Evolutionary conservation across 2,113 vertebrate species (phyloP).

Genomic region (Pituophis catenifer): DNA sequence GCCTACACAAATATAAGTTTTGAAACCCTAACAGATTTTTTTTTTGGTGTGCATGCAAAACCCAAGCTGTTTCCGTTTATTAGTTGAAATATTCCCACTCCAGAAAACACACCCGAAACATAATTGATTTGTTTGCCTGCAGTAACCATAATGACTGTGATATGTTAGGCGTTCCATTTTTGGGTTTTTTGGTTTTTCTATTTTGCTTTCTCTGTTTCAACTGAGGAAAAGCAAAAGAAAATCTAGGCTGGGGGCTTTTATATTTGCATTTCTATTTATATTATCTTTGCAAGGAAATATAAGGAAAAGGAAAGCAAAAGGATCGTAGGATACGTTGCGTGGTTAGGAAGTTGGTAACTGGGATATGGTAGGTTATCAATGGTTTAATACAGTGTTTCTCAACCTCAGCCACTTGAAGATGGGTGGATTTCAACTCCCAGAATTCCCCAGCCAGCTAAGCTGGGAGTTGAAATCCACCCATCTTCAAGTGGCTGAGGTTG

Average conservation of each 20-base stretch:
- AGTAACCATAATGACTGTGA: neutral
- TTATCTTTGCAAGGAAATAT: too few species aligned
- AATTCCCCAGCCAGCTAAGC: neutral
- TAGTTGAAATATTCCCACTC: neutral
- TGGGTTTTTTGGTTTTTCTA: too few species aligned
- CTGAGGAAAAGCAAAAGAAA: neutral
- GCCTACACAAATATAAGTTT: neutral
- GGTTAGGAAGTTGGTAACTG: neutral
- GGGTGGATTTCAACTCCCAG: neutral
- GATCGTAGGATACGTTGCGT: neutral
- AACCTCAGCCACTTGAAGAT: neutral
- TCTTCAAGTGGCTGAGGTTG: neutral
- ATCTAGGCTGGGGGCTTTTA: neutral
- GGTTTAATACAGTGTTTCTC: neutral
- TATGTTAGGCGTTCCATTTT: neutral
- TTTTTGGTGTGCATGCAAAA: neutral
- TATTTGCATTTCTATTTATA: neutral
- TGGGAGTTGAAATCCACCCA: neutral
- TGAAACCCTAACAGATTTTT: neutral
- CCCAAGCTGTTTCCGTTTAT: neutral
- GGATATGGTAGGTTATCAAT: neutral
- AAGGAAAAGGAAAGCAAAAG: neutral
- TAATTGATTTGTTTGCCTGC: slow-evolving; percentile 13
- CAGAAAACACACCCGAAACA: neutral
- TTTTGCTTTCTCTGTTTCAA: neutral